Evolutionary conservation across 2,888 invertebrate genomes (phyloP).

Genomic region (Doris montereyensis): DNA sequence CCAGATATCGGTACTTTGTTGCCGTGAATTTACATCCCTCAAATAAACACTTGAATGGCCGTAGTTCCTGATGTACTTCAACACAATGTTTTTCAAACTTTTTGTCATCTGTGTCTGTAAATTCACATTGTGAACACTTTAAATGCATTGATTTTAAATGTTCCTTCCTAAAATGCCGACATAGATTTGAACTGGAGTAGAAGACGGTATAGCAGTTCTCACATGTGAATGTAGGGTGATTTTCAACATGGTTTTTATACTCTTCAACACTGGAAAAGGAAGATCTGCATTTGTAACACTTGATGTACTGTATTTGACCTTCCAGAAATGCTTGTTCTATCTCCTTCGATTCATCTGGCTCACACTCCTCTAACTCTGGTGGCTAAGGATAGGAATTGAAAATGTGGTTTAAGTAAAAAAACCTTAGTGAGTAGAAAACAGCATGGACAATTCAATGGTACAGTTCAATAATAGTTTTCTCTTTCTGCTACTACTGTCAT

Average conservation of each 20-base stretch:
- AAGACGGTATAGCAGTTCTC: slow-evolving; percentile 51
- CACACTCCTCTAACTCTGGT: too few relatives aligned
- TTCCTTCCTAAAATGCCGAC: slow-evolving; percentile 49
- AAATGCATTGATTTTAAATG: slow-evolving; percentile 48
- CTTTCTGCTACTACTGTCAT: too few relatives aligned
- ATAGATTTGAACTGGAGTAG: slow-evolving; percentile 50
- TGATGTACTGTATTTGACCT: too few relatives aligned
- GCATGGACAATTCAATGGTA: too few relatives aligned
- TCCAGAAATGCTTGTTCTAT: too few relatives aligned
- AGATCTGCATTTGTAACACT: slow-evolving; percentile 34
- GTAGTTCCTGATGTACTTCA: slow-evolving; percentile 47
- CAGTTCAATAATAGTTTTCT: too few relatives aligned
- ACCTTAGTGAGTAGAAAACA: too few relatives aligned
- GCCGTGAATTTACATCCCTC: slow-evolving; percentile 51
- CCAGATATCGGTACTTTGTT: slow-evolving; percentile 43
- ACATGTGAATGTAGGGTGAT: slow-evolving; percentile 47
- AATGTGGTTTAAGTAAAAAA: too few relatives aligned
- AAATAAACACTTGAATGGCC: slow-evolving; percentile 52
- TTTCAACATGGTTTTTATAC: slow-evolving; percentile 34
- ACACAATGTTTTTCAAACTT: slow-evolving; percentile 49
- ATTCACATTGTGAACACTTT: slow-evolving; percentile 50
- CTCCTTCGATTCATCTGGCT: too few relatives aligned
- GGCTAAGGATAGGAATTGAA: too few relatives aligned
- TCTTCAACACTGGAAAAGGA: slow-evolving; percentile 33
- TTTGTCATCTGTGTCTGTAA: slow-evolving; percentile 45